Base-by-base conservation (phyloP, 2,888 invertebrate genomes). In the Dusona sp. region DNA sequence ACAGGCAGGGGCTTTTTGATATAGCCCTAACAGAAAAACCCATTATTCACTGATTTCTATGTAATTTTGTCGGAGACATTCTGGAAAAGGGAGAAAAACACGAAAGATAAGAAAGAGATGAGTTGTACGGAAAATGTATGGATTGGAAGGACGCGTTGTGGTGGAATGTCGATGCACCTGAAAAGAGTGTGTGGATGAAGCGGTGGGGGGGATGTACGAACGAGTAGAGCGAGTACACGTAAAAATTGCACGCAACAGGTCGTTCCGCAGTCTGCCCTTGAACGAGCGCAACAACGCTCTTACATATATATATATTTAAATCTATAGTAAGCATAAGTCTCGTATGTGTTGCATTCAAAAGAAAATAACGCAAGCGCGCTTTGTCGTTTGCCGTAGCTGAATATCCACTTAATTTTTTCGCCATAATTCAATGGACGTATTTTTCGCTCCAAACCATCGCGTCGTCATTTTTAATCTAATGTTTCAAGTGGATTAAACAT, bases 211-310 rank as follows among this genome's bases (percentile, higher is more conserved):
- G 29, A 2, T 45, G 80, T 54, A 75, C 29, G 75, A 70, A 65
- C 80, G 83, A 83, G 80, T 79, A 83, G 78, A 83, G 72, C 65
- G 57, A 72, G 79, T 87, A 79, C 65, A 80, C 84, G 80, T 88
- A 88, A 88, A 88, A 88, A 88, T 86, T 84, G 72, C 83, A 87
- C 82, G 89, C 89, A 90, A 90, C 89, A 90, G 89, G 89, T 90
- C 89, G 89, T 88, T 88, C 79, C 84, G 87, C 83, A 85, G 82
- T 78, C 74, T 88, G 84, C 88, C 87, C 88, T 86, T 88, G 87
- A 86, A 87, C 86, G 79, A 54, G 86, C 80, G 80, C 79, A 83
- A 81, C 85, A 77, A 88, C 87, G 79, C 74, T 70, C 16, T n/a
- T 61, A 22, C n/a, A 79, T 48, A 45, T 61, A 54, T 22, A 68